Base-by-base conservation (phyloP, 2,113 vertebrate genomes). In the Psittacula cyanocephala region DNA sequence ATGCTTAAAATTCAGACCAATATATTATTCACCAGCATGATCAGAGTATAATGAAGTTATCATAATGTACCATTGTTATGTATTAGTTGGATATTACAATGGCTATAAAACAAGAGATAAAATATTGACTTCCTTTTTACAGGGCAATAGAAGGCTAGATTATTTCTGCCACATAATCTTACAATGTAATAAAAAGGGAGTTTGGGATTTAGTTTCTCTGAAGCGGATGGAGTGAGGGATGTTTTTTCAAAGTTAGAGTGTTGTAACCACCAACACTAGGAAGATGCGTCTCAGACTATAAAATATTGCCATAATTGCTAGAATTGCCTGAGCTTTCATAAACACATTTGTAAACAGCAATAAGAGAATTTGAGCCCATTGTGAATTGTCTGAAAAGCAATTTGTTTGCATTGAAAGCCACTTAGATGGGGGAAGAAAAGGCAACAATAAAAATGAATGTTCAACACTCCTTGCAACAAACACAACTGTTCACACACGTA, bases 341-440 rank as follows among this genome's bases (percentile, higher is more conserved):
- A 96, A 97, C 97, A 96, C 86, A 89, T 97, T 98, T 97, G 87
- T 96, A 97, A 97, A 97, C 92, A 97, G 95, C 93, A 96, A 97
- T 97, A 97, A 93, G 70, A 95, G 96, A 96, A 97, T 96, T 95
- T 94, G 86, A 95, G 85, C 88, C 88, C 78, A 60, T 88, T 93
- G 89, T 37, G 50, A 94, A 96, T 96, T 96, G 95, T 83, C 92
- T 97, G 87, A 89, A 96, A 96, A 96, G 96, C 86, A 88, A 96
- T 95, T 90, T 89, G 92, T 92, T 98, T 88, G 90, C 69, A 59
- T 11, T 94, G 79, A 95, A 89, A 96, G 93, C 71, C 33, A 85
- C 50, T 78, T 93, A 85, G 88, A 94, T n/a, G 91, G 43, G 29
- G 53, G 65, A 75, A 84, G 93, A 92, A 84, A 88, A 92, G 50